Percentiles rank a stretch among this genome's conserved stretches.
phyloP scores from a whole-genome alignment of 2,113 vertebrate species.

The Prinia subflava region DNA sequence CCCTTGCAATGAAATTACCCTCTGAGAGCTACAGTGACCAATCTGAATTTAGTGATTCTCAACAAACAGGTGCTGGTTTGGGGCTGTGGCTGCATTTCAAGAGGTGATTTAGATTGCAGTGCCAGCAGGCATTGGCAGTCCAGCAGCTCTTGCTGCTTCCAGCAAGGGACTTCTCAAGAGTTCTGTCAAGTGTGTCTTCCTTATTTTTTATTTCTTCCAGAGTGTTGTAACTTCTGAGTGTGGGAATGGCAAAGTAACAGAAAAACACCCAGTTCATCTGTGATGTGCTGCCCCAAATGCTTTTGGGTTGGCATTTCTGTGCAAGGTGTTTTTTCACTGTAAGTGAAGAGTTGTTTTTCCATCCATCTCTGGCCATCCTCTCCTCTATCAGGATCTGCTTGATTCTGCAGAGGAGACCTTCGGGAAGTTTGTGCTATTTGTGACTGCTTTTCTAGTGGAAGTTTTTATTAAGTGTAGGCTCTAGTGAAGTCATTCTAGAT shows the following conservation, averaged over 20 bases:
- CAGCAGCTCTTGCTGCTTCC: not conserved
- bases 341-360: not conserved
- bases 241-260: not conserved
- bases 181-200: not conserved
- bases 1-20: not conserved
- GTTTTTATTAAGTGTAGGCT: not conserved
- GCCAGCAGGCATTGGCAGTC: not conserved
- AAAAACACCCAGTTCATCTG: not conserved
- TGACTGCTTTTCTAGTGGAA: not conserved
- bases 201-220: not conserved
- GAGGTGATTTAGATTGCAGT: not conserved
- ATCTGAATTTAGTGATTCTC: not conserved
- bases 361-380: not conserved
- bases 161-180: not conserved
- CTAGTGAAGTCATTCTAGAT: not conserved
- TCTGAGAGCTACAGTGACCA: not conserved
- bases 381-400: not conserved
- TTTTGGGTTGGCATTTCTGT: not conserved
- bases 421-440: not conserved
- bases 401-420: not conserved
- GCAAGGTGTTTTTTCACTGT: not conserved
- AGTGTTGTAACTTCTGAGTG: not conserved
- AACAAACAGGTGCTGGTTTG: not conserved
- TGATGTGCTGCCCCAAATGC: not conserved
- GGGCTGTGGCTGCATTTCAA: not conserved